Evolutionary conservation across 2,888 invertebrate genomes (phyloP).

Genomic region (Pinctada fucata): DNA sequence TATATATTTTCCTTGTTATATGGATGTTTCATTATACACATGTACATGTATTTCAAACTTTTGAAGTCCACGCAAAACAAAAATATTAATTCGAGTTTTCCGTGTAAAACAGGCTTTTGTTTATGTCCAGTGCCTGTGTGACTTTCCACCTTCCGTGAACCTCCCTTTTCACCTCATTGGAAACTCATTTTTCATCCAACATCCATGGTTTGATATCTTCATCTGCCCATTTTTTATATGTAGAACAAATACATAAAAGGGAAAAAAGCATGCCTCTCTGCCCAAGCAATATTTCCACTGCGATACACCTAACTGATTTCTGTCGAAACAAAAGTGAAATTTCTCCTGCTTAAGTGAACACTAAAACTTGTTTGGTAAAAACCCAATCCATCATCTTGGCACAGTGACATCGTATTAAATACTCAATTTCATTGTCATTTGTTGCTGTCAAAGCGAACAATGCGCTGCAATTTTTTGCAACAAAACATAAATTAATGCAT

Average conservation of each 20-base stretch:
- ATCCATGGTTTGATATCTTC: neutral
- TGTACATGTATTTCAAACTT: too few relatives aligned
- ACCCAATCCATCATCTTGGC: neutral
- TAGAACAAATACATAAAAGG: neutral
- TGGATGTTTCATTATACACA: too few relatives aligned
- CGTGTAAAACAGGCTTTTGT: too few relatives aligned
- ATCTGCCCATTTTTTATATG: neutral
- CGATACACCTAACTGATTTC: neutral
- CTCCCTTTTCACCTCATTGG: neutral
- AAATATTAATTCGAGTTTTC: too few relatives aligned
- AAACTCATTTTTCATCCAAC: neutral
- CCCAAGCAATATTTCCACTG: neutral
- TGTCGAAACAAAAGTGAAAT: neutral
- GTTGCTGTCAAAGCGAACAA: neutral
- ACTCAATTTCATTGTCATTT: conserved; percentile 2
- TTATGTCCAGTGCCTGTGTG: neutral
- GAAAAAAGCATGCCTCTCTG: neutral
- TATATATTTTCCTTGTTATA: too few relatives aligned
- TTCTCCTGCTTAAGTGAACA: neutral
- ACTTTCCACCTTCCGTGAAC: neutral
- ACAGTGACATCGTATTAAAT: conserved; percentile 1
- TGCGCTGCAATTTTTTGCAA: neutral
- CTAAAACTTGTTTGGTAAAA: neutral
- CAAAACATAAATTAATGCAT: neutral
- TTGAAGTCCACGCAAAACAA: too few relatives aligned